Evolutionary conservation across 2,888 invertebrate species (phyloP), one percentile per base, ranked within the genome.

Genomic region (Cylloceria caligata): DNA sequence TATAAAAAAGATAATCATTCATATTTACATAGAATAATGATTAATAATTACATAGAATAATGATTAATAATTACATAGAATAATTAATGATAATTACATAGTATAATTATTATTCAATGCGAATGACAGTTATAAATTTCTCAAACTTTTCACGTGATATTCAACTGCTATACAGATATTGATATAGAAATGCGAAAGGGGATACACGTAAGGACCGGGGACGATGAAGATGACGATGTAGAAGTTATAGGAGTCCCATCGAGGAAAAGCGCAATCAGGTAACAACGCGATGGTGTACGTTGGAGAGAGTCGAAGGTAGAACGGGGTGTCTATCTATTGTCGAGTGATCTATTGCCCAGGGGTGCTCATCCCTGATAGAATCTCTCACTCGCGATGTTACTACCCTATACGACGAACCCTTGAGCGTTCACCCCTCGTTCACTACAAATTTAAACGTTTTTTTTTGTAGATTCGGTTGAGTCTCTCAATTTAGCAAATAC

Each of bases 231-330:
- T 75, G 82, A 72, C 78, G 78, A 77, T 67, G 76, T 62, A 64
- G 73, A 24, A 65, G 81, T 21, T 42, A 49, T 52, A 55, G 67
- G 60, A 60, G 45, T 39, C 42, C 84, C 85, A 87, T 89, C 84
- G 87, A 89, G 89, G 88, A 89, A 89, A 87, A 86, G 88, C 88
- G 88, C 89, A 89, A 89, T 89, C 89, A 88, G 84, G 87, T 85
- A 87, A 86, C 87, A 85, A 86, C 79, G 74, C 65, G 80, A 83
- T 75, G 82, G 83, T 80, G 82, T 82, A 83, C 74, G 71, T 68
- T 52, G 62, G 65, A 45, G 65, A 45, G 69, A 39, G 55, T 64
- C 55, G 36, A 57, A 13, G 34, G 52, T 42, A 68, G 60, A 52
- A 72, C 34, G 80, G 86, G 83, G 83, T 81, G 77, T 87, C 86